These are phyloP conservation scores for Psammodynastes pulverulentus DNA, from an alignment of 2,113 vertebrate genomes.

Conservation along the genomic window DNA sequence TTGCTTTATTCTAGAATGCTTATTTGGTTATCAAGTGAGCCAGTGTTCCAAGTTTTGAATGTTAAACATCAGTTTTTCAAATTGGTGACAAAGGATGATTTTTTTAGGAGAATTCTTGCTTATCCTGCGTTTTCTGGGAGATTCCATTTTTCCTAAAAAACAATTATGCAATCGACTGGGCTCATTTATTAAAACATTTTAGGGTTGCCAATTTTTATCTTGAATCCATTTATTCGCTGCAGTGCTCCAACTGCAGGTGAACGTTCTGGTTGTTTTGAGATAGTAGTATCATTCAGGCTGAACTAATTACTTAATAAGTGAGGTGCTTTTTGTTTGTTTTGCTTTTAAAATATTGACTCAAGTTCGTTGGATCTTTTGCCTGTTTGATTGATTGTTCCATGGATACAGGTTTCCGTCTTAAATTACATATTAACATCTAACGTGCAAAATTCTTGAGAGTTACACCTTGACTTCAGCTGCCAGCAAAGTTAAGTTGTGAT, in stretches of 20 bases:
- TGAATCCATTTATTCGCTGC: neutral
- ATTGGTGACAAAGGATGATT: neutral
- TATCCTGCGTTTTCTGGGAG: neutral
- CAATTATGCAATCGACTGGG: neutral
- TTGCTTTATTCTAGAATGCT: neutral
- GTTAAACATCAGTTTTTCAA: neutral
- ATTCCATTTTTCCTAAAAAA: neutral
- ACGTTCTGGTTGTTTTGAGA: neutral
- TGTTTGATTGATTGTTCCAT: slow-evolving; percentile 22
- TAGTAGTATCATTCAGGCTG: neutral
- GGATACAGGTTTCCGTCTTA: slow-evolving; percentile 10
- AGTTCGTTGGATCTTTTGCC: slow-evolving; percentile 19
- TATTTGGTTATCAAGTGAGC: neutral
- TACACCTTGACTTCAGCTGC: neutral
- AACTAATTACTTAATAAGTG: neutral
- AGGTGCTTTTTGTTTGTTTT: neutral
- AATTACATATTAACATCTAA: slow-evolving; percentile 29
- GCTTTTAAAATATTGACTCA: slow-evolving; percentile 9
- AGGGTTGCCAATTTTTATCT: neutral
- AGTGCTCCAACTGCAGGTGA: neutral
- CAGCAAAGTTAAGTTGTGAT: neutral
- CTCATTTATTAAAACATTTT: neutral
- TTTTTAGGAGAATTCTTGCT: neutral
- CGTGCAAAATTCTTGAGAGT: neutral
- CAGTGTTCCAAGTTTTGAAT: neutral